These are phyloP conservation scores for Nesometra sesokonis DNA, from an alignment of 35 echinoderm and acorn worm species.

Conservation along the genomic window DNA sequence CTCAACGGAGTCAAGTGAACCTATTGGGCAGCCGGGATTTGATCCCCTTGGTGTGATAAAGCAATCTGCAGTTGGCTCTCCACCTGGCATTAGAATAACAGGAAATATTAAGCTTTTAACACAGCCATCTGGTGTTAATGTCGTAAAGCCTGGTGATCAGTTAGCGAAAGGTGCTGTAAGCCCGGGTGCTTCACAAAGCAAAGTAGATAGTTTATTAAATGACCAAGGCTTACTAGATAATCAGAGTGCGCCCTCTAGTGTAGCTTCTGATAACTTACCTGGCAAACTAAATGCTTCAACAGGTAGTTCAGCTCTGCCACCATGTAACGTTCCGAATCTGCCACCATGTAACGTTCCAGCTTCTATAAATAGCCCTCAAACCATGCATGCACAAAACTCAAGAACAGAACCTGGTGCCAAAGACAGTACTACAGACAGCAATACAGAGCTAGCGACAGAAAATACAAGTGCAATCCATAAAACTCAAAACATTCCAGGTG, in stretches of 20 bases:
- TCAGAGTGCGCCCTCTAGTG: too few relatives aligned
- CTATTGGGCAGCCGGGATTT: not conserved
- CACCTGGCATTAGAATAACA: slow-evolving; percentile 7
- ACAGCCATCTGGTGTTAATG: slow-evolving; percentile 6
- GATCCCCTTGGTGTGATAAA: not conserved
- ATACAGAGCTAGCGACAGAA: not conserved
- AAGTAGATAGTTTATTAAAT: not conserved
- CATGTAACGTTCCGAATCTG: not conserved
- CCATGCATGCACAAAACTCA: not conserved
- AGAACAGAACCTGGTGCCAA: not conserved
- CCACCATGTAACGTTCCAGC: not conserved
- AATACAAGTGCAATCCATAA: slow-evolving; percentile 11
- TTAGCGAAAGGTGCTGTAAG: not conserved
- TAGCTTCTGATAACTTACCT: too few relatives aligned
- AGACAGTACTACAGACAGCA: not conserved
- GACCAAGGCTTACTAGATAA: not conserved
- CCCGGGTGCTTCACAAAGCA: not conserved
- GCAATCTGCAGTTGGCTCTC: not conserved
- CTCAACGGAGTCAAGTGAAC: not conserved
- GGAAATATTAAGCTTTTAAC: slow-evolving; percentile 29
- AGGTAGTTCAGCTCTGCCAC: too few relatives aligned
- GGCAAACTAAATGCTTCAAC: too few relatives aligned
- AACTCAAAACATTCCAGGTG: slow-evolving; percentile 3
- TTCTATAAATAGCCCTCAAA: too few relatives aligned
- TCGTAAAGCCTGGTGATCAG: not conserved